Percentiles rank a stretch among this genome's conserved stretches.
phyloP scores from a whole-genome alignment of 1,140 invertebrate genomes.

The Penaeus chinensis region DNA sequence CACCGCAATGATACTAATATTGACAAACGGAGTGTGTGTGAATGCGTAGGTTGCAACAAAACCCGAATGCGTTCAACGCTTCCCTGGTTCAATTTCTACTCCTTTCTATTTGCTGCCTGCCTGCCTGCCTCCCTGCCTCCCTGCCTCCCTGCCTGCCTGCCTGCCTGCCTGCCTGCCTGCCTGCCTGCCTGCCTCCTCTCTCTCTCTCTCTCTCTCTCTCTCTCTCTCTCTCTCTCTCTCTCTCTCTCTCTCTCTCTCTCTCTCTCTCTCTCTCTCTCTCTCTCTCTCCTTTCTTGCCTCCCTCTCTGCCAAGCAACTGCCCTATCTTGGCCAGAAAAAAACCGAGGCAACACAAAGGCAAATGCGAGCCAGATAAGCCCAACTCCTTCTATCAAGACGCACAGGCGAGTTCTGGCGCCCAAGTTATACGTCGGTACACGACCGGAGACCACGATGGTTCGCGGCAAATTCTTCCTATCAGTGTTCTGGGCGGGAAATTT shows the following conservation, averaged over 20 bases:
- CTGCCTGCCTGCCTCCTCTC: neutral
- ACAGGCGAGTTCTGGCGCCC: too few species aligned
- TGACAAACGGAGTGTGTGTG: too few species aligned
- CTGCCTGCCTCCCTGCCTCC: neutral
- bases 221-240: slow-evolving; percentile 6
- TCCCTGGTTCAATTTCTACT: neutral
- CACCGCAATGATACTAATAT: too few species aligned
- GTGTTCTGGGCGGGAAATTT: neutral
- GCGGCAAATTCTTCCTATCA: neutral
- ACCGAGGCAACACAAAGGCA: too few species aligned
- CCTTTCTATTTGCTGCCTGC: neutral
- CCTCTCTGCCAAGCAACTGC: neutral
- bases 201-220: neutral
- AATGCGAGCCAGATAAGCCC: too few species aligned
- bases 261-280: too few species aligned
- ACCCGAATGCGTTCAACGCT: neutral
- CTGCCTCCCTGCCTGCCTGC: neutral
- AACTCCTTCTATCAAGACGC: too few species aligned
- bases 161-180: neutral
- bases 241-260: neutral
- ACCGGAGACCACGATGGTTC: neutral
- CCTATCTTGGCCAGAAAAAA: neutral
- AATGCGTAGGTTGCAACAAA: too few species aligned
- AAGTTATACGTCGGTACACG: neutral
- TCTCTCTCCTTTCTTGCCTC: neutral